Base-by-base conservation (phyloP, 2,113 vertebrate species). In the Vimba vimba region DNA sequence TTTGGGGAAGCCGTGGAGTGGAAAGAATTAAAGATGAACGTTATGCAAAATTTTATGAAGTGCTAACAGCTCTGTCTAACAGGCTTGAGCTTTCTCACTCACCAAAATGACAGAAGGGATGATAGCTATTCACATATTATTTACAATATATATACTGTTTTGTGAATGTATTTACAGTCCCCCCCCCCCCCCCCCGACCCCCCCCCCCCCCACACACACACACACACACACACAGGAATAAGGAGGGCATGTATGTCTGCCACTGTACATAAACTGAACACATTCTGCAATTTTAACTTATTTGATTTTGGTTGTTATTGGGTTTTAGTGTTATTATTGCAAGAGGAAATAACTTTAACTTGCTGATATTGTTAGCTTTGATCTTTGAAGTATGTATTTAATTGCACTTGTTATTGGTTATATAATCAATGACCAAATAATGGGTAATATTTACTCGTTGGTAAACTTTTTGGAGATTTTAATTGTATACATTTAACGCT, bases 1-100 rank as follows among this genome's bases (percentile, higher is more conserved):
- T 98, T 13, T 99, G 98, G 97, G 97, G 97, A 43, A 97, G 96
- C 93, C 94, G 95, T 2, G 98, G 97, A 0, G 96, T 96, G 0
- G 92, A 92, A 85, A 96, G 96, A 90, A 95, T 91, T 90, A 97
- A 97, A 93, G 92, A 90, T 0, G 95, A 96, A 74, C 95, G 97
- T 84, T 97, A 97, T 0, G 93, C 96, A 91, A 98, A 97, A 88
- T 99, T 98, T 0, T 91, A 98, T 89, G 97, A 98, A 90, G 97
- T 99, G 73, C 94, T 99, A 84, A 97, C 96, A 0, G 97, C 97
- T 15, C 87, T 99, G 86, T 99, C 97, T 73, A 95, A 97, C 92
- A 96, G 96, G 66, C 93, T 99, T 92, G 97, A 99, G 90, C 96
- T 96, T 0, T 95, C 95, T 0, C 85, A 94, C 82, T 93, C 83